Conservation (phyloP, 2,113 vertebrate genomes). For the Lichenostomus cassidix region DNA sequence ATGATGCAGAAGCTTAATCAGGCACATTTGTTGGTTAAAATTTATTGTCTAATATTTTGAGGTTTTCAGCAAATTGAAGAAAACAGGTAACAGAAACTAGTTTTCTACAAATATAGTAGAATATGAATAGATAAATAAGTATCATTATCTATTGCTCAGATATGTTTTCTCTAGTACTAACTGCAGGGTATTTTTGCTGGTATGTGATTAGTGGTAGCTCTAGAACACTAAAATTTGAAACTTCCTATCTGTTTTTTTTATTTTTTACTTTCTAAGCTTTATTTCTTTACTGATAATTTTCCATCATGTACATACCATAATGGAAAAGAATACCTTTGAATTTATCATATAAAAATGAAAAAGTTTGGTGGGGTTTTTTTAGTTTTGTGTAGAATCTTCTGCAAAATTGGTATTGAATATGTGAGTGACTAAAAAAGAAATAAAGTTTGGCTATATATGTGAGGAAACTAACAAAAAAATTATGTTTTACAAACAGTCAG, state of each 20-base stretch:
- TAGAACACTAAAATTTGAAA: neutral
- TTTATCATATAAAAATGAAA: neutral
- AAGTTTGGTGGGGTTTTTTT: rapidly evolving
- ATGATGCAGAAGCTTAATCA: neutral
- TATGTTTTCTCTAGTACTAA: neutral
- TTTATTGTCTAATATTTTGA: neutral
- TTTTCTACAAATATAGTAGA: neutral
- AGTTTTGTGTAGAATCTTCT: neutral
- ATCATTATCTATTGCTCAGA: neutral
- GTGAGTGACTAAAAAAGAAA: neutral
- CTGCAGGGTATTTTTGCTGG: neutral
- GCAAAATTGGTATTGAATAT: neutral
- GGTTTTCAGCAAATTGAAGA: neutral
- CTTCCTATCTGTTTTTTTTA: neutral
- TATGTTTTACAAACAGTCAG: neutral
- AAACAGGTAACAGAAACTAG: neutral
- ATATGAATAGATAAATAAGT: neutral
- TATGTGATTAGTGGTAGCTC: neutral
- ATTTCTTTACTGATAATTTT: neutral
- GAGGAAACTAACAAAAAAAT: neutral
- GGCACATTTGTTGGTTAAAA: neutral
- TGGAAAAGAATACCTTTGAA: neutral
- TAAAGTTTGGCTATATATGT: neutral
- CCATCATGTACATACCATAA: neutral
- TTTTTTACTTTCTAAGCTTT: neutral